phyloP scores from a whole-genome alignment of 37 sponge, comb jelly and placozoan species.

The Amphimedon queenslandica region DNA sequence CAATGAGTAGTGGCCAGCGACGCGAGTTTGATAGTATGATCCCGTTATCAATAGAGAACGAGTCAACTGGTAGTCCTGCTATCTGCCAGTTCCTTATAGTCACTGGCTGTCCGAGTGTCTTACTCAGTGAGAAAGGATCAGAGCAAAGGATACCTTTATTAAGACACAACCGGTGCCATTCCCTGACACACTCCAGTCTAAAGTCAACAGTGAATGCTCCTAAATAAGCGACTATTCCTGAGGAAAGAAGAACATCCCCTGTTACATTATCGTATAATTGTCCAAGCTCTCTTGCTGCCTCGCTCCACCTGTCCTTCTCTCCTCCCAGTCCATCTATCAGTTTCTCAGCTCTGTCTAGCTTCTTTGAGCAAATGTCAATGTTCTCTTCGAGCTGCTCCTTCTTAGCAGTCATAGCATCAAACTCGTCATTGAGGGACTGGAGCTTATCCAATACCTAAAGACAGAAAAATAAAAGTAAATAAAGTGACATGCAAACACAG shows the following conservation, averaged over 20 bases:
- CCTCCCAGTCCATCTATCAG: conserved; percentile 97
- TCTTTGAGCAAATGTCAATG: conserved; percentile 93
- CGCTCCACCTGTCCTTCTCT: conserved; percentile 94
- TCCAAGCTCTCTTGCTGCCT: conserved; percentile 83
- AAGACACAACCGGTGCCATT: conserved; percentile 83
- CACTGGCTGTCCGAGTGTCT: conserved; percentile 92
- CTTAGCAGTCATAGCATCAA: conserved; percentile 77
- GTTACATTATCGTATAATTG: conserved; percentile 79
- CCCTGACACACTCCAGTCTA: conserved; percentile 72
- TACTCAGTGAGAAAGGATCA: conserved; percentile 63
- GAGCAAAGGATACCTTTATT: conserved; percentile 83
- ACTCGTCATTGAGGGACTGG: conserved; percentile 86
- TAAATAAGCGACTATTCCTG: conserved; percentile 96
- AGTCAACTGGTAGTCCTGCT: conserved; percentile 94
- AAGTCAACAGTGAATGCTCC: conserved; percentile 98
- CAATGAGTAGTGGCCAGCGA: conserved; percentile 99
- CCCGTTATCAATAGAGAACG: conserved; percentile 96
- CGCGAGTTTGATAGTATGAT: conserved; percentile 88
- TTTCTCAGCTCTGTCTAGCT: conserved; percentile 93
- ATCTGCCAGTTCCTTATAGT: conserved; percentile 96
- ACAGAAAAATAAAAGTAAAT: too few species aligned
- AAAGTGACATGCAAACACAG: too few species aligned
- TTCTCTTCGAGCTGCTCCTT: conserved; percentile 74
- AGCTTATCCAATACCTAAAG: conserved; percentile 81
- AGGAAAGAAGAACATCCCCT: conserved; percentile 93